Evolutionary conservation across 2,888 invertebrate genomes (phyloP), one percentile per base, ranked within the genome.

Genomic region (Xylocampa areola): DNA sequence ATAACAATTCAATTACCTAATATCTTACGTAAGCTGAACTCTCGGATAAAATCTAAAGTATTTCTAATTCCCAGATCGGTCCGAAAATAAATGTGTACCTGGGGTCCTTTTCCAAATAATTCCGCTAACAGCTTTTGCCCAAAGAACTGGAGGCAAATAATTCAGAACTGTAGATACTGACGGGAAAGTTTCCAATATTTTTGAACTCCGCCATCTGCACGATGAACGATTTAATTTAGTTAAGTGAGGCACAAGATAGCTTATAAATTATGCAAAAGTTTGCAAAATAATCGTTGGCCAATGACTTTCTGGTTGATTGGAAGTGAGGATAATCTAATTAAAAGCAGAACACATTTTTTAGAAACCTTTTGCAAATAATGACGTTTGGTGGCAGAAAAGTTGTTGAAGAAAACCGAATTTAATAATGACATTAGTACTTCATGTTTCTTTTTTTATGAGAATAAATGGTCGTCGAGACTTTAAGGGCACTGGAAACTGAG

Each of bases 151-250:
- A 67, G 55, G 68, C 59, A 68, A 72, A 72, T 72, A 73, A 72
- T 67, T 71, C 67, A 67, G 61, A 52, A 32, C 49, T 66, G 66
- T 47, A 66, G 64, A 68, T 71, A 47, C 60, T 54, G 71, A 57
- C 61, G 68, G 59, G 35, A 73, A 84, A 84, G 63, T 82, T 85
- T 78, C 71, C 78, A 77, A 81, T 82, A 84, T 86, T 86, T 82
- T 79, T 75, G 77, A 82, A 83, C 77, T 83, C 73, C 68, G 73
- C 80, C 82, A 80, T 79, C 77, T 79, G 68, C 72, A 58, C 69
- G 75, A 75, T 76, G 73, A 78, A 77, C 76, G 81, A 76, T 82
- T 87, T 87, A 87, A 88, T 88, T 87, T 85, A 76, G 85, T 82
- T 83, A 87, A 88, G 88, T 88, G 88, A 85, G 82, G 73, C 79